These are phyloP conservation scores for Drosophila rhopaloa DNA, from an alignment of 1,140 invertebrate species.

Conservation along the genomic window DNA sequence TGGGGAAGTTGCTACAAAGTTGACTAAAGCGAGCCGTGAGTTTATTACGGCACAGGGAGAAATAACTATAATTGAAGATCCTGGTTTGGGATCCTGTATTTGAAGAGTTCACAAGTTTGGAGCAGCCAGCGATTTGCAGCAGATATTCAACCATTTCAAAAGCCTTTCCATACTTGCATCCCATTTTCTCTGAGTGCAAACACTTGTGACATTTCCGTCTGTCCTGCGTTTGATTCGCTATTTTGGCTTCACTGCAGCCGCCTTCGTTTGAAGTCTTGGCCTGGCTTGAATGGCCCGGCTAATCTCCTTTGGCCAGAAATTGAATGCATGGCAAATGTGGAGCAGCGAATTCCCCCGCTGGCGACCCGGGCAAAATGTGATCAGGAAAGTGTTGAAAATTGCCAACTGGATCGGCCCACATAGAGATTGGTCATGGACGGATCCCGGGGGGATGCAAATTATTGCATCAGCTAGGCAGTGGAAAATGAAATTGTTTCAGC, in stretches of 20 bases:
- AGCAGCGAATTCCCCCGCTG: slow-evolving; percentile 18
- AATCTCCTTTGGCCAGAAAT: slow-evolving; percentile 36
- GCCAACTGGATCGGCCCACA: slow-evolving; percentile 38
- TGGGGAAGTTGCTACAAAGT: neutral
- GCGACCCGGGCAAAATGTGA: slow-evolving; percentile 21
- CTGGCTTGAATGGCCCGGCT: slow-evolving; percentile 12
- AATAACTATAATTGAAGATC: neutral
- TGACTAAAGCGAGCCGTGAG: neutral
- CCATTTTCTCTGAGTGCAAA: slow-evolving; percentile 12
- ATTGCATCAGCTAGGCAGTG: slow-evolving; percentile 61
- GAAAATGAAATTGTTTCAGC: slow-evolving; percentile 68
- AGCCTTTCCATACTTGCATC: neutral
- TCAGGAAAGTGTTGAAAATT: slow-evolving; percentile 52
- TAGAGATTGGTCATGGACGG: slow-evolving; percentile 25
- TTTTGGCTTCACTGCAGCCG: slow-evolving; percentile 17
- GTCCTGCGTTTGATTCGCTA: slow-evolving; percentile 2
- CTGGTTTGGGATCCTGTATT: neutral
- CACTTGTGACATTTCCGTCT: slow-evolving; percentile 38
- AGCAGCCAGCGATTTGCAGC: too few relatives aligned
- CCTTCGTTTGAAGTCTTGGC: slow-evolving; percentile 36
- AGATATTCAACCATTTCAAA: too few relatives aligned
- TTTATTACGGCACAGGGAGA: slow-evolving; percentile 23
- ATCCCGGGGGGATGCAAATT: slow-evolving; percentile 58
- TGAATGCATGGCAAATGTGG: slow-evolving; percentile 40
- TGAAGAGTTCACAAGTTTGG: too few relatives aligned